Evolutionary conservation across 1,140 invertebrate species (phyloP), one percentile per base, ranked within the genome.

Genomic region (Dendroctonus ponderosae): DNA sequence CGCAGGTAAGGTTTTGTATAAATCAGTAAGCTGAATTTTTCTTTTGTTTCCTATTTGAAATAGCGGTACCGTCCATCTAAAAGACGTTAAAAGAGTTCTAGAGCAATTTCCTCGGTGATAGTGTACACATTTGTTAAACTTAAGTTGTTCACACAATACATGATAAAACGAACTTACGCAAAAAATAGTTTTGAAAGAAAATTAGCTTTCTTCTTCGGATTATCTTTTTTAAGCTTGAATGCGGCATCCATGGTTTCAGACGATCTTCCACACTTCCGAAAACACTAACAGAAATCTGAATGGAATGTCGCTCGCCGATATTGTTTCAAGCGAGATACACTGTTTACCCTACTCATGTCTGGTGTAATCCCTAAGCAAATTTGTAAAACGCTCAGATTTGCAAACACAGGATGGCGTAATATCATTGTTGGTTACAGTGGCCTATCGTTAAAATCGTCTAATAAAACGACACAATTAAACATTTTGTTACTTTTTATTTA

Each of bases 51-150:
- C 73, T 62, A 71, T 71, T 14, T 71, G 64, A 57, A 74, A 74
- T 9, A 76, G 51, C 57, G 70, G 64, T 46, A 69, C 44, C 60
- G 74, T 74, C 77, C 77, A 78, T 67, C 77, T 78, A 40, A 63
- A 75, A 59, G 7, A 11, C 9, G 4, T 46, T 4, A 9, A 2
- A 46, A 12, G 9, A 26, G 26, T 26, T 26, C 26, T 26, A 26
- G 26, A 26, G 26, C 26, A 2, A 26, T 1, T 2, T 26, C 26
- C 3, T 26, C 3, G 26, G 26, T 26, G 26, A 26, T 26, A 26
- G 3, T 26, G 26, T 26, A 3, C 26, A 26, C 26, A 26, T 26
- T 26, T 26, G 26, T 26, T 26, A 3, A 26, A 26, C 26, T 26
- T 26, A 26, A 1, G 26, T 26, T 26, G 26, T 26, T 26, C 26